Percentiles rank a stretch among this genome's conserved stretches.
These are phyloP conservation scores for Forbesichthys agassizii DNA, from an alignment of 2,113 vertebrate genomes.

Conservation along the genomic window DNA sequence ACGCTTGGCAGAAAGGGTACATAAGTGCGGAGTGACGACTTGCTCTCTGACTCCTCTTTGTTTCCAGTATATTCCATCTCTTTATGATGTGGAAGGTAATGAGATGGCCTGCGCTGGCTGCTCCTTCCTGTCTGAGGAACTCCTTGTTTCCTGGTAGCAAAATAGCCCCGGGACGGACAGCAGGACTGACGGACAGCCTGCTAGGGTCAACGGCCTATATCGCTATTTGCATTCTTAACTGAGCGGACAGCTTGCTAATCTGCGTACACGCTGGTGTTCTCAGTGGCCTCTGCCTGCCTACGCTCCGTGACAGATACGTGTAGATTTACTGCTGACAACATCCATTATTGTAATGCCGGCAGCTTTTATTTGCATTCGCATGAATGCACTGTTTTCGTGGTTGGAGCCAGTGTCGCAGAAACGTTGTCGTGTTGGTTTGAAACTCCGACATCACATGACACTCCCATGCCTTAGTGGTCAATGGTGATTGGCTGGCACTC, in stretches of 20 bases:
- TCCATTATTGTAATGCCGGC: too few species aligned
- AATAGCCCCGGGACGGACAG: constrained; percentile 37
- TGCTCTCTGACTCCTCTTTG: constrained; percentile 45
- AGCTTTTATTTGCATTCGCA: background rate
- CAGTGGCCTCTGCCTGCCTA: background rate
- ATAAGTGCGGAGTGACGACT: constrained; percentile 39
- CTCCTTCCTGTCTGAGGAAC: constrained; percentile 16
- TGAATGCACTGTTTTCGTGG: too few species aligned
- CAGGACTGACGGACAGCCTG: constrained; percentile 33
- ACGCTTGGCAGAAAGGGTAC: constrained; percentile 44
- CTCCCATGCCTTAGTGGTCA: too few species aligned
- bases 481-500: too few species aligned
- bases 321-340: too few species aligned
- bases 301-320: background rate
- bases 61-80: constrained; percentile 15
- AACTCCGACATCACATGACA: too few species aligned
- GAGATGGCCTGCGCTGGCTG: constrained; percentile 19
- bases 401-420: background rate
- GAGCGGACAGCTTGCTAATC: background rate
- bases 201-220: constrained; percentile 11
- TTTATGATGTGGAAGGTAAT: constrained; percentile 39
- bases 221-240: constrained; percentile 27
- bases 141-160: constrained; percentile 36
- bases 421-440: too few species aligned
- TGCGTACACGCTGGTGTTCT: background rate